Evolutionary conservation across 1,140 invertebrate genomes (phyloP).

Genomic region (Piezodorus guildinii): DNA sequence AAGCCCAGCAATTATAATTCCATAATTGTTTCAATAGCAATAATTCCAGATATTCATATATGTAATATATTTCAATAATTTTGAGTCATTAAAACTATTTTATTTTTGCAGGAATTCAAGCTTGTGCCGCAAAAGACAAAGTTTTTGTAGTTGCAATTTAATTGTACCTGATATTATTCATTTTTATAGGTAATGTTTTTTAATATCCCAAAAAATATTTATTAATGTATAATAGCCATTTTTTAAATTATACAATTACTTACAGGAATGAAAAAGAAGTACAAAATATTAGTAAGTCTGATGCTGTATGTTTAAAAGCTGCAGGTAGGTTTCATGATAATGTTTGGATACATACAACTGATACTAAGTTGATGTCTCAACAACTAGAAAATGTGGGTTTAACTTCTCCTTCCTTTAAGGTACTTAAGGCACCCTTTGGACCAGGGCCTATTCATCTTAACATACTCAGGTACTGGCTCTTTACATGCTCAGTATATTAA

Average conservation of each 20-base stretch:
- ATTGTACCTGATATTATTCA: slow-evolving; percentile 18
- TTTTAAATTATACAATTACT: not conserved
- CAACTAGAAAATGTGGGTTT: not conserved
- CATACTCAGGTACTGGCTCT: not conserved
- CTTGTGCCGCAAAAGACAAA: too few species aligned
- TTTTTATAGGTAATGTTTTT: slow-evolving; percentile 18
- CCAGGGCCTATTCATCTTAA: not conserved
- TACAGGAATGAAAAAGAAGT: not conserved
- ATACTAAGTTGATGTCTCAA: not conserved
- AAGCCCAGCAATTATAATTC: too few species aligned
- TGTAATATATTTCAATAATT: too few species aligned
- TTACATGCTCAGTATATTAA: not conserved
- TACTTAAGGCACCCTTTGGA: not conserved
- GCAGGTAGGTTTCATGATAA: not conserved
- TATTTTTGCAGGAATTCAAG: too few species aligned
- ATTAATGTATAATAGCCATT: not conserved
- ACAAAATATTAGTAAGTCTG: not conserved
- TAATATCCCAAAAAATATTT: not conserved
- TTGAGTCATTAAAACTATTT: too few species aligned
- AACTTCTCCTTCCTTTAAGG: not conserved
- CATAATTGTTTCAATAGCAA: too few species aligned
- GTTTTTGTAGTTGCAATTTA: not conserved
- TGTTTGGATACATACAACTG: not conserved
- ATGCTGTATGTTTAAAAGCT: not conserved
- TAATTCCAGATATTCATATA: too few species aligned